A percentile compares a stretch with the other conserved stretches of the same genome.
These are phyloP conservation scores for Zeus faber DNA, from an alignment of 2,113 vertebrate genomes.

Conservation along the genomic window DNA sequence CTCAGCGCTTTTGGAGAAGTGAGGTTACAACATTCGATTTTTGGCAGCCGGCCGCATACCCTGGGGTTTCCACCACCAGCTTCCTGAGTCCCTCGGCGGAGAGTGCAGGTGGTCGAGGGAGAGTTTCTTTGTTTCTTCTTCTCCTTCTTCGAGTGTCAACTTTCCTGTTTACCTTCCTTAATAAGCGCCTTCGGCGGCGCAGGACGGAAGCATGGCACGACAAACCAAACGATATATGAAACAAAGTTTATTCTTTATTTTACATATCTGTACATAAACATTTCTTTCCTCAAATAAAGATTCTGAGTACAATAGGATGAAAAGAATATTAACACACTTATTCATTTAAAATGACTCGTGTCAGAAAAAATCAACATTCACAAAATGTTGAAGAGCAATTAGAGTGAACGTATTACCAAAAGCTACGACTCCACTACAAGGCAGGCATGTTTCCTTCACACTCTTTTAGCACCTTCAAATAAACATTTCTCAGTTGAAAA, in stretches of 20 bases:
- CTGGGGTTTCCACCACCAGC: too few relatives aligned
- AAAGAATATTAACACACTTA: constrained; percentile 93
- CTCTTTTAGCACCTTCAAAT: constrained; percentile 96
- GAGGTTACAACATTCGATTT: too few relatives aligned
- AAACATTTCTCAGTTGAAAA: constrained; percentile 89
- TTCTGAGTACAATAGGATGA: constrained; percentile 86
- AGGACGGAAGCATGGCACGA: constrained; percentile 15
- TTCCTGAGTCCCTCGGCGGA: not conserved
- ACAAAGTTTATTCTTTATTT: constrained; percentile 99
- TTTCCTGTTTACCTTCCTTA: not conserved
- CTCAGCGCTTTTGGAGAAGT: too few relatives aligned
- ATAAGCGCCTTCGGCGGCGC: not conserved
- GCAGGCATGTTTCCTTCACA: constrained; percentile 91
- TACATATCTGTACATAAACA: constrained; percentile 99
- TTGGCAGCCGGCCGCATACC: not conserved
- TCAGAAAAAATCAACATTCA: constrained; percentile 95
- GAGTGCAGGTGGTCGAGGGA: not conserved
- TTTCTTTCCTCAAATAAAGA: constrained; percentile 86
- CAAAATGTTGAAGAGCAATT: constrained; percentile 93
- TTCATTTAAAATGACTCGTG: constrained; percentile 87
- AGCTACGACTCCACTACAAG: constrained; percentile 94
- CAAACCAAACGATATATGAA: constrained; percentile 83
- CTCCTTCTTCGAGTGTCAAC: not conserved
- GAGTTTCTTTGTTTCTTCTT: not conserved
- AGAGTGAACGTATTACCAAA: constrained; percentile 86